Conservation (phyloP, 2,888 invertebrate genomes). For the Agrilus biguttatus region DNA sequence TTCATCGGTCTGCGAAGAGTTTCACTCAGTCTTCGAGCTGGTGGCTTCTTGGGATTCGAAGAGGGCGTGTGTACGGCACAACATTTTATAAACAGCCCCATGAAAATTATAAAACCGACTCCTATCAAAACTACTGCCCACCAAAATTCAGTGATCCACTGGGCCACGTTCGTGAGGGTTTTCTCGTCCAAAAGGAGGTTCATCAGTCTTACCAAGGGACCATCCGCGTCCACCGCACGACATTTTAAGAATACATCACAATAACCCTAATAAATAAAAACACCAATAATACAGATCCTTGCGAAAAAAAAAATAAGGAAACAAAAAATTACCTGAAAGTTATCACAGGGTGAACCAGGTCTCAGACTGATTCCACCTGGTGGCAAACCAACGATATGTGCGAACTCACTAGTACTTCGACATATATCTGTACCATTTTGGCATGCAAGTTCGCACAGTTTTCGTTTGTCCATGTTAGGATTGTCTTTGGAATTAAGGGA, state of each 20-base stretch:
- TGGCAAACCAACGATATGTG: slow-evolving; percentile 55
- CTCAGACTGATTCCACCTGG: slow-evolving; percentile 72
- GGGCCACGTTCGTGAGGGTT: slow-evolving; percentile 73
- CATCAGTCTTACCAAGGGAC: slow-evolving; percentile 90
- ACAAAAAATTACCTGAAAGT: slow-evolving; percentile 61
- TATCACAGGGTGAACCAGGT: slow-evolving; percentile 96
- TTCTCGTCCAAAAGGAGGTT: slow-evolving; percentile 86
- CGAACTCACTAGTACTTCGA: slow-evolving; percentile 79
- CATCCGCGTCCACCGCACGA: slow-evolving; percentile 96
- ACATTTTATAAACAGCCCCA: slow-evolving; percentile 98
- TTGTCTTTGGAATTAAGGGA: slow-evolving; percentile 73
- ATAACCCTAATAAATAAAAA: slow-evolving; percentile 56
- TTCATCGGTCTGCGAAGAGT: slow-evolving; percentile 83
- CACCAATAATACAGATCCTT: background rate
- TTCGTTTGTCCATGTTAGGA: slow-evolving; percentile 64
- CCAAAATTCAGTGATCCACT: slow-evolving; percentile 93
- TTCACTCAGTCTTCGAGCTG: slow-evolving; percentile 85
- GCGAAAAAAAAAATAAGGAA: slow-evolving; percentile 1
- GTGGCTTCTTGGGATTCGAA: slow-evolving; percentile 94
- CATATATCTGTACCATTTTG: slow-evolving; percentile 72
- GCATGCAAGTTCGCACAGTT: slow-evolving; percentile 94
- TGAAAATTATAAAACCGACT: slow-evolving; percentile 81
- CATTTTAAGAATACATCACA: slow-evolving; percentile 99
- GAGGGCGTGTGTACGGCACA: slow-evolving; percentile 99
- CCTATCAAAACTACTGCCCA: slow-evolving; percentile 89